Evolutionary conservation across 2,797 vertebrate genomes (phyloP).

Genomic region (Leuciscus waleckii): DNA sequence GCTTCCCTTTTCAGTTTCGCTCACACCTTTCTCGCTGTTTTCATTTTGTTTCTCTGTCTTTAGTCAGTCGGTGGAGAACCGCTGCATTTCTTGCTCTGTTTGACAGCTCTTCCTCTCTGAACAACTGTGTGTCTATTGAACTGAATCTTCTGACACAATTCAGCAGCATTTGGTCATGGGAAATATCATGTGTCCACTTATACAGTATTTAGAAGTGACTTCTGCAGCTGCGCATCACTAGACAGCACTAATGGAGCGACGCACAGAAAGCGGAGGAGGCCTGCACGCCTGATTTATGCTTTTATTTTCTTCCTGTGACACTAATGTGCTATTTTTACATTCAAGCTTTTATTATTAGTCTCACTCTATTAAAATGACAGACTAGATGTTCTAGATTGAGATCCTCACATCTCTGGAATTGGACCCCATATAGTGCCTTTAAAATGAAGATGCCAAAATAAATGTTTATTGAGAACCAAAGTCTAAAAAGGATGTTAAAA

Average conservation of each 20-base stretch:
- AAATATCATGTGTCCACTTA: background rate
- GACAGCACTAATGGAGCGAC: background rate
- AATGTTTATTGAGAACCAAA: too few relatives aligned
- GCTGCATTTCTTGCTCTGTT: background rate
- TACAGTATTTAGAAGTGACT: too few relatives aligned
- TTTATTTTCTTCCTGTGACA: too few relatives aligned
- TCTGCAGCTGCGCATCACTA: background rate
- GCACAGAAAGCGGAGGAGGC: background rate
- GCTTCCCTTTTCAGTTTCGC: constrained; percentile 35
- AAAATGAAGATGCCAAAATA: background rate
- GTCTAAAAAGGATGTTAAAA: too few relatives aligned
- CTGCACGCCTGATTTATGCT: too few relatives aligned
- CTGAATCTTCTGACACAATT: background rate
- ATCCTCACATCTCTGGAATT: background rate
- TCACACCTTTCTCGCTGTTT: background rate
- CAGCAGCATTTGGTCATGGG: background rate
- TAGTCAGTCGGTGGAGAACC: background rate
- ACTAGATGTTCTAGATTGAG: too few relatives aligned
- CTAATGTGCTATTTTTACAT: too few relatives aligned
- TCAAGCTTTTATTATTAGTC: too few relatives aligned
- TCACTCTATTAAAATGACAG: too few relatives aligned
- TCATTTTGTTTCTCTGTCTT: background rate
- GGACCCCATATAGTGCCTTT: background rate
- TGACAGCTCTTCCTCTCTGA: background rate
- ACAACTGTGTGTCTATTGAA: background rate